These are phyloP conservation scores for Danaus plexippus DNA, from an alignment of 1,140 invertebrate species.

Conservation along the genomic window DNA sequence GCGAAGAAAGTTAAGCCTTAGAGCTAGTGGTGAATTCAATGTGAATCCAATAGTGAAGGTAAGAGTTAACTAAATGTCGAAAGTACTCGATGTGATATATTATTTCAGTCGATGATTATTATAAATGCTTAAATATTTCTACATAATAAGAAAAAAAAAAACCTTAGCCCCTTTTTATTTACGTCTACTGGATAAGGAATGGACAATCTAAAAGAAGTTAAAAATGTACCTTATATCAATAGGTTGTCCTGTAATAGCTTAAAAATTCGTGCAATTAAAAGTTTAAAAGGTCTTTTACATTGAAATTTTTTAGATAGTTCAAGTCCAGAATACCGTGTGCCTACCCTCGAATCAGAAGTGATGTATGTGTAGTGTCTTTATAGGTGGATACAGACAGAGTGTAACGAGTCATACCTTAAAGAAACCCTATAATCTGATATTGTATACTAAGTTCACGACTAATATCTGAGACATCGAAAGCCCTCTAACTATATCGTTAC, in stretches of 20 bases:
- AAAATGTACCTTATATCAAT: conserved; percentile 30
- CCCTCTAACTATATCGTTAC: conserved; percentile 32
- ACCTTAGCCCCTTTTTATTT: conserved; percentile 37
- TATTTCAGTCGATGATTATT: conserved; percentile 48
- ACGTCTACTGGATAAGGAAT: conserved; percentile 62
- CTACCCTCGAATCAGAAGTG: conserved; percentile 27
- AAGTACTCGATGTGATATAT: conserved; percentile 28
- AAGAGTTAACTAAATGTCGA: conserved; percentile 31
- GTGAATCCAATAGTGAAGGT: conserved; percentile 28
- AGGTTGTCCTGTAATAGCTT: conserved; percentile 20
- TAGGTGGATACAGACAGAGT: conserved; percentile 20
- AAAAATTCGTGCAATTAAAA: conserved; percentile 62
- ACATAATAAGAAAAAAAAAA: conserved; percentile 41
- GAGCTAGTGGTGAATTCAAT: conserved; percentile 32
- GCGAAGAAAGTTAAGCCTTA: conserved; percentile 7
- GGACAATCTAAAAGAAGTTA: conserved; percentile 43
- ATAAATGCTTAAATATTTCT: conserved; percentile 60
- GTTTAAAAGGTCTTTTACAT: conserved; percentile 60
- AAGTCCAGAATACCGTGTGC: conserved; percentile 23
- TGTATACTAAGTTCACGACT: conserved; percentile 28
- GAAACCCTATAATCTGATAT: conserved; percentile 17
- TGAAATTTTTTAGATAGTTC: conserved; percentile 41
- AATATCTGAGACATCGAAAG: conserved; percentile 43
- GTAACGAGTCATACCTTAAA: conserved; percentile 9
- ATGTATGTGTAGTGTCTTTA: conserved; percentile 29